A percentile compares a stretch with the other conserved stretches of the same genome.
phyloP scores from a whole-genome alignment of 2,888 invertebrate species.

The Didymodactylos carnosus region DNA sequence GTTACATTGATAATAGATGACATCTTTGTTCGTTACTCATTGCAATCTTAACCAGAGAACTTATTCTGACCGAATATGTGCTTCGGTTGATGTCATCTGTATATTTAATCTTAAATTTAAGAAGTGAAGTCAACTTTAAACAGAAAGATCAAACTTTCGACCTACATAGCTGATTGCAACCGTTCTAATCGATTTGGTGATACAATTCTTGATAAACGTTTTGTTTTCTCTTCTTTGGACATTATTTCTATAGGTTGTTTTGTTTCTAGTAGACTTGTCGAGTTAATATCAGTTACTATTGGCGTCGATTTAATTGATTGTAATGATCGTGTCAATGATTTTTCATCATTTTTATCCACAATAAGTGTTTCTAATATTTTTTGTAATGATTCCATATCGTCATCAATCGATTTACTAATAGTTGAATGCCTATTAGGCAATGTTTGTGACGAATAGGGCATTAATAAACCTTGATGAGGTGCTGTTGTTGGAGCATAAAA shows the following conservation, averaged over 20 bases:
- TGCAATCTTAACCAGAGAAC: no score
- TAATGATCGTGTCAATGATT: no score
- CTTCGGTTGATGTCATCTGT: no score
- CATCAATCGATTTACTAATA: slow-evolving; percentile 1
- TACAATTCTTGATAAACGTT: slow-evolving; percentile 11
- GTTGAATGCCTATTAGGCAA: background rate
- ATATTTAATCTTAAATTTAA: no score
- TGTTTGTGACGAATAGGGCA: no score
- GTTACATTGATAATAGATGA: no score
- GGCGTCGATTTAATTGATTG: background rate
- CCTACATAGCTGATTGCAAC: background rate
- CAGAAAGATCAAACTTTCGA: background rate
- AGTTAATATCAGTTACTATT: background rate
- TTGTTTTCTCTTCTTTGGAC: background rate
- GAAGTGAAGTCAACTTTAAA: no score
- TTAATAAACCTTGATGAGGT: no score
- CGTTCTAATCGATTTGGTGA: slow-evolving; percentile 6
- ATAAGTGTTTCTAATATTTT: slow-evolving; percentile 5
- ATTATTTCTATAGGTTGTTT: background rate
- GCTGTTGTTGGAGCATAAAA: no score
- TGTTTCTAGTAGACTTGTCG: background rate
- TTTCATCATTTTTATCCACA: no score
- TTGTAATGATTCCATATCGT: slow-evolving; percentile 9
- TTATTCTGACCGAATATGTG: no score
- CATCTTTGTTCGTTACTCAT: no score